phyloP scores from a whole-genome alignment of 2,797 vertebrate genomes.

The Oreochromis mossambicus region DNA sequence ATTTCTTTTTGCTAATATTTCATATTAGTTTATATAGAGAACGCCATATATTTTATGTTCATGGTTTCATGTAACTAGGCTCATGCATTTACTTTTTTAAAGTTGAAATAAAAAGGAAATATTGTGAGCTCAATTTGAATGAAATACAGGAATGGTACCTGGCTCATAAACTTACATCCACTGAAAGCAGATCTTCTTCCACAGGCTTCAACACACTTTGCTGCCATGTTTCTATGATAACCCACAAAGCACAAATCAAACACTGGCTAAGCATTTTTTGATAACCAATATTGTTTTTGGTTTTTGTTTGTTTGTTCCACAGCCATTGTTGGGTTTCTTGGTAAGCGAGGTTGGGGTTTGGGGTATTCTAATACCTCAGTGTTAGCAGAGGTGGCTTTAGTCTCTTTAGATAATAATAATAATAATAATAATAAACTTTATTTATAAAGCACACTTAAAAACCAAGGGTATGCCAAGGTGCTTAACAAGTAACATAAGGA shows the following conservation, averaged over 20 bases:
- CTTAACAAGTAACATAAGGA: too few relatives aligned
- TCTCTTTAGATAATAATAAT: not conserved
- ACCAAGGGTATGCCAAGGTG: too few relatives aligned
- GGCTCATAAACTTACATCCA: not conserved
- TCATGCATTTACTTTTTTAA: not conserved
- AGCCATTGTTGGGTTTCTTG: not conserved
- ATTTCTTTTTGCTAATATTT: not conserved
- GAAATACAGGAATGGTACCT: not conserved
- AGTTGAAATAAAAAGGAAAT: not conserved
- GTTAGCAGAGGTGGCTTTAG: not conserved
- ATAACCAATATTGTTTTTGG: not conserved
- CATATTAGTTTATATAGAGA: not conserved
- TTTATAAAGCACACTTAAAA: too few relatives aligned
- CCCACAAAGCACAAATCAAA: not conserved
- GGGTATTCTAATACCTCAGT: not conserved
- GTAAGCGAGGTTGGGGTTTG: not conserved
- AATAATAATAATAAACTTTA: too few relatives aligned
- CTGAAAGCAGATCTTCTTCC: not conserved
- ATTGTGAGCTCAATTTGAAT: not conserved
- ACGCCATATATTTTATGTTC: not conserved
- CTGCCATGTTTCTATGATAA: not conserved
- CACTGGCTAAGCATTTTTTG: not conserved
- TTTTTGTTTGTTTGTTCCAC: not conserved
- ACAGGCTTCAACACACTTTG: not conserved
- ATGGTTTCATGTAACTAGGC: not conserved